These are phyloP conservation scores for Dipodomys stephensi DNA, from an alignment of 2,113 vertebrate genomes.

Conservation along the genomic window DNA sequence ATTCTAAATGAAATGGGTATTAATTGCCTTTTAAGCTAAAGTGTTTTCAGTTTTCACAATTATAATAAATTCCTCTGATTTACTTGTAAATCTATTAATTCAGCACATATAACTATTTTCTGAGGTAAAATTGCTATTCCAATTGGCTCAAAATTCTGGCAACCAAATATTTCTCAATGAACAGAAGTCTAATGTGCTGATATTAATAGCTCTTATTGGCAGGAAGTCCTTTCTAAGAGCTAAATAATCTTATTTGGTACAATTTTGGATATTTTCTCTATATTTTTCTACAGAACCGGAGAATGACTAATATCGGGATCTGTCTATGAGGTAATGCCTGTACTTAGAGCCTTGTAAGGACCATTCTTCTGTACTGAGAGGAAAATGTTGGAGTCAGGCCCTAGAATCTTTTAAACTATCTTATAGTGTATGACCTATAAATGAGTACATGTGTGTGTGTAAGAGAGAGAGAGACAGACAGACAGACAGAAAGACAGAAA, in stretches of 20 bases:
- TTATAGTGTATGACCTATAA: background rate
- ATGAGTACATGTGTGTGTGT: background rate
- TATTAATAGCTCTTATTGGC: constrained; percentile 46
- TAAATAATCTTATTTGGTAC: constrained; percentile 58
- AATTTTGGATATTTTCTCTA: constrained; percentile 38
- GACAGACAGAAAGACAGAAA: too few relatives aligned
- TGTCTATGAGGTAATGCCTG: background rate
- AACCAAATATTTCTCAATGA: constrained; percentile 63
- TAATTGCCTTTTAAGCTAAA: constrained; percentile 52
- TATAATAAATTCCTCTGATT: constrained; percentile 52
- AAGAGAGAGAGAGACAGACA: too few relatives aligned
- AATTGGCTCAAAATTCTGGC: constrained; percentile 58
- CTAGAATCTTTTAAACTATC: background rate
- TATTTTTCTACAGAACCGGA: constrained; percentile 22
- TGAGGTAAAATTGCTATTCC: constrained; percentile 56
- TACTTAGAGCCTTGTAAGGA: background rate
- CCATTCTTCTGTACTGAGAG: background rate
- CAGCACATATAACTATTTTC: constrained; percentile 44
- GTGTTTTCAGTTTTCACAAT: constrained; percentile 49
- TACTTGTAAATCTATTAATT: constrained; percentile 45
- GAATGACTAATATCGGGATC: constrained; percentile 15
- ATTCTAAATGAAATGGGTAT: background rate
- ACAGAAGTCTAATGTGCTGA: constrained; percentile 44
- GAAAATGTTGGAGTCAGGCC: background rate
- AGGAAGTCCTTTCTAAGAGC: constrained; percentile 39